phyloP scores from a whole-genome alignment of 2,888 invertebrate genomes.

The Altica lythri region DNA sequence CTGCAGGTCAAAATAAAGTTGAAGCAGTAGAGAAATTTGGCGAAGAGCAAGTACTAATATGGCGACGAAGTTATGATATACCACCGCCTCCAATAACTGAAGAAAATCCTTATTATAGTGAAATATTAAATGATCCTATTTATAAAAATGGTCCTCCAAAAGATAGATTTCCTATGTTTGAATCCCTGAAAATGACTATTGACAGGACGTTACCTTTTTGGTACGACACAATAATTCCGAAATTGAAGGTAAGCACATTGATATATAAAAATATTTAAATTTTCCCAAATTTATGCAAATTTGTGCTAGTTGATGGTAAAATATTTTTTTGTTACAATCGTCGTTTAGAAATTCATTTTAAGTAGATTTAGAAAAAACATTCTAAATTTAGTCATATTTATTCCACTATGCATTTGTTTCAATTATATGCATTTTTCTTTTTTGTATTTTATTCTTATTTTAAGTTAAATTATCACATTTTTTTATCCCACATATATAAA shows the following conservation, averaged over 20 bases:
- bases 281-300: too few species aligned
- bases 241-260: conserved; percentile 61
- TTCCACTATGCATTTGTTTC: too few species aligned
- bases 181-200: conserved; percentile 82
- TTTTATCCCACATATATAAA: too few species aligned
- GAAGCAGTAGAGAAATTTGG: conserved; percentile 86
- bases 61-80: conserved; percentile 83
- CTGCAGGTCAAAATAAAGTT: conserved; percentile 70
- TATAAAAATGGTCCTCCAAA: conserved; percentile 72
- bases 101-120: conserved; percentile 74
- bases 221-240: conserved; percentile 80
- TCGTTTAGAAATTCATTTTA: too few species aligned
- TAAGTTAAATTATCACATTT: too few species aligned
- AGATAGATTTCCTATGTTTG: conserved; percentile 79
- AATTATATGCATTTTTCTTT: too few species aligned
- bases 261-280: too few species aligned
- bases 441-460: too few species aligned
- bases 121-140: conserved; percentile 75
- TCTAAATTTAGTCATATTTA: too few species aligned
- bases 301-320: too few species aligned
- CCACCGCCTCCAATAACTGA: conserved; percentile 82
- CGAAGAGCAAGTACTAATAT: conserved; percentile 75
- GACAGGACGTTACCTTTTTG: conserved; percentile 84
- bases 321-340: too few species aligned
- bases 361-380: too few species aligned